Evolutionary conservation across 2,888 invertebrate species (phyloP), one percentile per base, ranked within the genome.

Genomic region (Teleiodes luculella): DNA sequence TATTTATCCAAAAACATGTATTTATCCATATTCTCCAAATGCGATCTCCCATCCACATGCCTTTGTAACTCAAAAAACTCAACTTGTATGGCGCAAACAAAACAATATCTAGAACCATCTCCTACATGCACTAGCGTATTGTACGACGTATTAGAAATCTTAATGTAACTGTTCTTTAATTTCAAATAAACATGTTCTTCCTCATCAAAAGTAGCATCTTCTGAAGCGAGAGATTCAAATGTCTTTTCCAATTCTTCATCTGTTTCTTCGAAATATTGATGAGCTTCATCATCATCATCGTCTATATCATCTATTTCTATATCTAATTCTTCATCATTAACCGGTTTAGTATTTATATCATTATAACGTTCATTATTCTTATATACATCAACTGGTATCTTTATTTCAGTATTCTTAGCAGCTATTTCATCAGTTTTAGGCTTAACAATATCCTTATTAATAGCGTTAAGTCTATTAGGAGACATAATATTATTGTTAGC

Each of bases 1-100:
- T 67, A 71, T 52, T 69, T 63, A 41, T 68, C 61, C 46, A 78
- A 31, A 62, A 70, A 62, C 46, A 69, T 60, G 54, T 63, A 60
- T 51, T 65, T 56, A 2, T 61, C 36, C 47, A 70, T 35, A 58
- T 68, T 58, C 10, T 67, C 54, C 11, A 47, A 11, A 65, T 72
- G 70, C 16, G 30, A n/a, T 2, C 56, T 36, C 4, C 55, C 59
- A 0, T 60, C 55, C 0, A 65, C 39, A 5, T 71, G 72, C 2
- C 39, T 52, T 10, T 48, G 48, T 2, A 65, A 14, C 1, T 57
- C 58, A 0, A 39, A 14, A 4, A 31, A 30, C 0, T 60, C 41
- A 0, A 60, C 20, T 0, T n/a, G 3, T 0, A 51, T 11, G 0
- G 58, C 58, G 57, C 54, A 72, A 7, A 65, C 60, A 33, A 59